Percentiles rank a stretch among this genome's conserved stretches.
phyloP scores from a whole-genome alignment of 2,888 invertebrate genomes.

The Andrena bucephala region DNA sequence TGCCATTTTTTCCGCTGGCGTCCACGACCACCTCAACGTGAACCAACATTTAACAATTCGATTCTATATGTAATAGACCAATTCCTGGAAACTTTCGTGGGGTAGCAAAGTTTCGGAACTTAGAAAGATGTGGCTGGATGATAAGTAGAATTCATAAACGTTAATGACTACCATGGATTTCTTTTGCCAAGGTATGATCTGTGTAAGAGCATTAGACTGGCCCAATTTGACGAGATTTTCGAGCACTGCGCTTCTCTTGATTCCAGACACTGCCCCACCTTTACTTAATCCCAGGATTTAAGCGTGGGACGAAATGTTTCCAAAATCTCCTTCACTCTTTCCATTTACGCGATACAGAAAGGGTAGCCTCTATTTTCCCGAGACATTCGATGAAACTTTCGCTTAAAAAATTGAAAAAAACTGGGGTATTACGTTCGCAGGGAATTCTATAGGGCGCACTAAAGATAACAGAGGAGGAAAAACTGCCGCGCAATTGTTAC shows the following conservation, averaged over 20 bases:
- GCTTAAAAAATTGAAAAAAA: background rate
- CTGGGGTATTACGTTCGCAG: background rate
- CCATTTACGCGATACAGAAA: background rate
- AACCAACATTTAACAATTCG: too few relatives aligned
- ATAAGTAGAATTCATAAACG: background rate
- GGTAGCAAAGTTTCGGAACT: background rate
- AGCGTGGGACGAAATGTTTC: background rate
- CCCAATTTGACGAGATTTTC: slow-evolving; percentile 71
- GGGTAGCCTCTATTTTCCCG: background rate
- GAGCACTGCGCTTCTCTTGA: slow-evolving; percentile 8
- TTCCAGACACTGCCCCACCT: slow-evolving; percentile 9
- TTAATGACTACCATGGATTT: slow-evolving; percentile 6
- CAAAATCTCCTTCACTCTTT: background rate
- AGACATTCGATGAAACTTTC: background rate
- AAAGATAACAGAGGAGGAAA: background rate
- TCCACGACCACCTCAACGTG: background rate
- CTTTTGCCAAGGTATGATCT: slow-evolving; percentile 36
- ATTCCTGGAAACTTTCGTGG: background rate
- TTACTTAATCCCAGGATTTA: slow-evolving; percentile 37
- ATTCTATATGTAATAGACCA: too few relatives aligned
- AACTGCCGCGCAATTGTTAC: background rate
- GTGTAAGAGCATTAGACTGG: slow-evolving; percentile 66
- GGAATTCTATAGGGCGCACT: background rate
- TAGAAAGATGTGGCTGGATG: background rate
- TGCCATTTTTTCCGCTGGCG: slow-evolving; percentile 6